Base-by-base conservation (phyloP, 2,797 vertebrate genomes). In the Neopelma chrysocephalum region DNA sequence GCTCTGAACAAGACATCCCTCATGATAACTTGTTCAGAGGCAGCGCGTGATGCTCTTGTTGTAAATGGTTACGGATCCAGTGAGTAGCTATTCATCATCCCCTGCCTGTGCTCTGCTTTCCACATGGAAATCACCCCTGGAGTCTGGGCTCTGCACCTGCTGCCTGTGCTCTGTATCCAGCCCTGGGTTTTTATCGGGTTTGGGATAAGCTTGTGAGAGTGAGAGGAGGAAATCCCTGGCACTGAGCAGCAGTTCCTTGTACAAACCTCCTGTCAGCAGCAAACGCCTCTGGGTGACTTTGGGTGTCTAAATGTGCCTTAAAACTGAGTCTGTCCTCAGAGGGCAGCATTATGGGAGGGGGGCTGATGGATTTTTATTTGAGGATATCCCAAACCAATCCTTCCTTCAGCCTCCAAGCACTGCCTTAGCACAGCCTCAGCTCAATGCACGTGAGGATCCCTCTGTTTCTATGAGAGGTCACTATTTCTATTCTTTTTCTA, bases 401-500 rank as follows among this genome's bases (percentile, higher is more conserved):
- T 48, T 48, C 53, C n/a, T 43, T 34, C 56, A 26, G 60, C 29
- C 50, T 69, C 60, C 40, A 21, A 27, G 38, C 1, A 1, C 65
- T 1, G 1, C 17, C 70, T 27, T n/a, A 31, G 43, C 56, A 31
- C 31, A 66, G 64, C 47, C n/a, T 47, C 7, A 6, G 34, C 61
- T 29, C 38, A n/a, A 5, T 0, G 4, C 4, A 3, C 1, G 5
- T 27, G 14, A 64, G 14, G 25, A 19, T 48, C 40, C 51, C 51
- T 45, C 65, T 20, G 9, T 65, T 62, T 47, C 32, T 38, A 3
- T 15, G n/a, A 64, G 31, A 16, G 31, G 5, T 5, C 84, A 48
- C 32, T 77, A 3, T n/a, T 77, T 22, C 1, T 60, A 14, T 47
- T 65, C 7, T 40, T 66, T 66, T 82, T 64, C 38, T 77, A 34